Evolutionary conservation across 1,140 invertebrate genomes (phyloP).

Genomic region (Meloidogyne chitwoodi): DNA sequence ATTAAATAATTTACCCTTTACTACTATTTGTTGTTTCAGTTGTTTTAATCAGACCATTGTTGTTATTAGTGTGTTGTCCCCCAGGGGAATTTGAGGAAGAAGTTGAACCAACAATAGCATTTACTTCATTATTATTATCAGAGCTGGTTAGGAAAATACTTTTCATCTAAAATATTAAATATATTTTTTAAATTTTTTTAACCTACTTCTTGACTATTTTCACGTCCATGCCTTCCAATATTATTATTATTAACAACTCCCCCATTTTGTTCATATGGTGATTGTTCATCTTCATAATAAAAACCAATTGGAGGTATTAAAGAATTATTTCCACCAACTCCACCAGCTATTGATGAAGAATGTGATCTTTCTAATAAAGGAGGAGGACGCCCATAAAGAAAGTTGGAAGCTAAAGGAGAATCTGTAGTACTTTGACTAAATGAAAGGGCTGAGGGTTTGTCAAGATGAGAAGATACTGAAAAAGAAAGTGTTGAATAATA

Average conservation of each 20-base stretch:
- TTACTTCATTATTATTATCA: neutral
- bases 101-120: neutral
- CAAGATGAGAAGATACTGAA: constrained; percentile 14
- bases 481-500: neutral
- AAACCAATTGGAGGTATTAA: constrained; percentile 40
- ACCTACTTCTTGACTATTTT: constrained; percentile 25
- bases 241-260: neutral
- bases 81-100: neutral
- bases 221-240: constrained; percentile 5
- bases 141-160: constrained; percentile 45
- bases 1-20: neutral
- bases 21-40: neutral
- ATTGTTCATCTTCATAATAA: constrained; percentile 45
- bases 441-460: constrained; percentile 30
- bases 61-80: neutral
- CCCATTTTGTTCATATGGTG: constrained; percentile 24
- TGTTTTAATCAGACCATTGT: neutral
- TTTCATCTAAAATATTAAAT: constrained; percentile 33
- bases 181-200: neutral
- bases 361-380: constrained; percentile 5
- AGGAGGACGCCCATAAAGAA: constrained; percentile 43
- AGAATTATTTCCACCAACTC: neutral
- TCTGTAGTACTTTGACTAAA: constrained; percentile 12
- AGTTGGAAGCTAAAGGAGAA: constrained; percentile 44
- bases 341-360: constrained; percentile 18